Conservation (phyloP, 2,888 invertebrate genomes). For the Pyrrhia umbra region DNA sequence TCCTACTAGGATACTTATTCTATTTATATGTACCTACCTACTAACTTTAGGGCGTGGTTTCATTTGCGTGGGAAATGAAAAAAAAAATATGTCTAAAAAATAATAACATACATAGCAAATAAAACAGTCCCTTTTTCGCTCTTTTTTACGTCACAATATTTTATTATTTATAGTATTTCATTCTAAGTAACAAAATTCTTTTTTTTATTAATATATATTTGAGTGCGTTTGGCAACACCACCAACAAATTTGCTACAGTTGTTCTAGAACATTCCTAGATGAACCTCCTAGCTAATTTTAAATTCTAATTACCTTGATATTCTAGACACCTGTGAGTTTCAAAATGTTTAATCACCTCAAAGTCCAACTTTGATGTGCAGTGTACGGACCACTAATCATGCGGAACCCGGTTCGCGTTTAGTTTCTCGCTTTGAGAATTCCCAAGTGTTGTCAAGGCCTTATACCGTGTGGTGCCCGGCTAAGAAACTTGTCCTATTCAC, state of each 20-base stretch:
- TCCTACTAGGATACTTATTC: background rate
- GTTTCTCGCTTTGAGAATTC: conserved; percentile 27
- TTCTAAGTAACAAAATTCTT: background rate
- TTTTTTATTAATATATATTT: no score
- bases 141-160: no score
- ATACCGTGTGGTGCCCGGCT: conserved; percentile 4
- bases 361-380: conserved; percentile 31
- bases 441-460: conserved; percentile 36
- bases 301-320: background rate
- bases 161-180: no score
- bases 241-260: no score
- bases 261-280: background rate
- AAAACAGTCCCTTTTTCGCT: no score
- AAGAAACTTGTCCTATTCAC: conserved; percentile 26
- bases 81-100: no score
- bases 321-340: conserved; percentile 1
- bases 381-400: conserved; percentile 45
- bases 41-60: no score
- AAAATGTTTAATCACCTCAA: conserved; percentile 33
- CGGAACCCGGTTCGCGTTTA: conserved; percentile 16
- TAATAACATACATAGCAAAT: no score
- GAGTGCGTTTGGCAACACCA: no score
- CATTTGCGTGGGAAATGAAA: background rate
- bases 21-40: background rate
- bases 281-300: no score